A percentile compares a stretch with the other conserved stretches of the same genome.
phyloP scores from a whole-genome alignment of 2,888 invertebrate genomes.

The Xestobium rufovillosum region DNA sequence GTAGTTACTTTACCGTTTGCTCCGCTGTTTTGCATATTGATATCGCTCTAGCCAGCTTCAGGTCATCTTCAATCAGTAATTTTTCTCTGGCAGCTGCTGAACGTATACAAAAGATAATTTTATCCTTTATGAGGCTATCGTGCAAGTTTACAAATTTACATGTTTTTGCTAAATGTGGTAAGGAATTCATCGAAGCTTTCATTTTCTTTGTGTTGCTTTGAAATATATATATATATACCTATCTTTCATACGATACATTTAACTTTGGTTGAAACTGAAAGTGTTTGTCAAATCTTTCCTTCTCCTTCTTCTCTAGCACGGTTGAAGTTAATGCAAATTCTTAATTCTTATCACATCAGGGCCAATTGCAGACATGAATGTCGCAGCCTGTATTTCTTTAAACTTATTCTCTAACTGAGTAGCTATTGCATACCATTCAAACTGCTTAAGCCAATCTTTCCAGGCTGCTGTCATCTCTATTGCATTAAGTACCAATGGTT shows the following conservation, averaged over 20 bases:
- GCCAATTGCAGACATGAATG: conserved; percentile 19
- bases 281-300: conserved; percentile 15
- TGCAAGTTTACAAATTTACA: conserved; percentile 16
- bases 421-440: conserved; percentile 20
- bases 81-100: conserved; percentile 12
- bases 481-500: too few relatives aligned
- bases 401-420: conserved; percentile 17
- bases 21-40: conserved; percentile 10
- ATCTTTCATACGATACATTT: conserved; percentile 23
- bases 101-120: conserved; percentile 19
- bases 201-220: conserved; percentile 20
- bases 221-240: conserved; percentile 24
- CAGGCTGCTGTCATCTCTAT: conserved; percentile 11
- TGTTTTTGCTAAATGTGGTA: conserved; percentile 15
- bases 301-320: conserved; percentile 14
- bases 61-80: conserved; percentile 12
- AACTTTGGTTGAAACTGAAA: conserved; percentile 23
- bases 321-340: conserved; percentile 20
- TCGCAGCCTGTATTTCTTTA: conserved; percentile 19
- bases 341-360: conserved; percentile 16
- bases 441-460: conserved; percentile 19
- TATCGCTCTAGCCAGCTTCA: conserved; percentile 11
- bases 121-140: conserved; percentile 19
- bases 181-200: conserved; percentile 21
- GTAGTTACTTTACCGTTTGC: conserved; percentile 14